Evolutionary conservation across 2,888 invertebrate genomes (phyloP).

Genomic region (Netelia virgata): DNA sequence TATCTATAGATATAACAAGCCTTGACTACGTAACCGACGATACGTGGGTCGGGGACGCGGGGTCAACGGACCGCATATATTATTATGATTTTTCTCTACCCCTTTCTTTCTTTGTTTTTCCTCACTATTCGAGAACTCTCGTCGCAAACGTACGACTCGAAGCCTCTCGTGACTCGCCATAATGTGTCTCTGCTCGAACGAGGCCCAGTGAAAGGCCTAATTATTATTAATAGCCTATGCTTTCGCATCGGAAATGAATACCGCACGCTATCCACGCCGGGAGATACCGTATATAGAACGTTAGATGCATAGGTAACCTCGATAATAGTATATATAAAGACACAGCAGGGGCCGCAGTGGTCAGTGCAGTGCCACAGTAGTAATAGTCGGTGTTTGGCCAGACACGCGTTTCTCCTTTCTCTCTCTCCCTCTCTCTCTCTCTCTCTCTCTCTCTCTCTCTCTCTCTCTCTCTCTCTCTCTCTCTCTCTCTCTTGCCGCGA

Average conservation of each 20-base stretch:
- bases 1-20: neutral
- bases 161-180: conserved; percentile 58
- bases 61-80: conserved; percentile 43
- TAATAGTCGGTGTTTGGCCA: conserved; percentile 56
- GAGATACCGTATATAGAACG: conserved; percentile 5
- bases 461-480: no score
- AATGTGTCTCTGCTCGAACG: conserved; percentile 62
- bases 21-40: neutral
- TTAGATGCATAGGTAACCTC: conserved; percentile 11
- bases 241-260: conserved; percentile 57
- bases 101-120: neutral
- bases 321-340: conserved; percentile 4
- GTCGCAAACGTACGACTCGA: neutral
- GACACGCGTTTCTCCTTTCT: conserved; percentile 36
- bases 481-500: neutral
- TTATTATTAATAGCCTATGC: conserved; percentile 66
- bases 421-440: neutral
- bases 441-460: no score
- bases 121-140: neutral
- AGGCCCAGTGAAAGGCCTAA: conserved; percentile 57
- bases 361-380: conserved; percentile 40
- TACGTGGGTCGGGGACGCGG: conserved; percentile 9
- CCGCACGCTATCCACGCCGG: conserved; percentile 56
- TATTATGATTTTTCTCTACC: conserved; percentile 15
- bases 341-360: conserved; percentile 1